Evolutionary conservation across 2,797 vertebrate species (phyloP), one percentile per base, ranked within the genome.

Genomic region (Selene dorsalis): DNA sequence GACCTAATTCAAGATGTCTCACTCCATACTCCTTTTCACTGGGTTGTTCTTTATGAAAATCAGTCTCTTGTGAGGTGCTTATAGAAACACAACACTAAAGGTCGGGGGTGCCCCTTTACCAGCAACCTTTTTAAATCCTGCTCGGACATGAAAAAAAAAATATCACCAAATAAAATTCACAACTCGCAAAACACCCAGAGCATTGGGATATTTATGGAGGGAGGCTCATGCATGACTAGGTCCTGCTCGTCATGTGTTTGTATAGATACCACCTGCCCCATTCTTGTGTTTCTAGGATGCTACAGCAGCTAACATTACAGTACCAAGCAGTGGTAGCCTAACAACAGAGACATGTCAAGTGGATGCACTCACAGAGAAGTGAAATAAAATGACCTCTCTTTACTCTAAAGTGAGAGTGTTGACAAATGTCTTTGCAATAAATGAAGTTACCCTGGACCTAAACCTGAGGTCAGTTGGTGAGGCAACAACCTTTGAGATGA

Each of bases 221-320:
- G 68, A 26, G 47, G 57, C 18, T 85, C 69, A 66, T 35, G 80
- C 89, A 64, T 67, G 87, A 77, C 62, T 47, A 50, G 48, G 65
- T 35, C 65, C 43, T 17, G 17, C 59, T 67, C 30, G 62, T 84
- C 80, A 82, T 82, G 60, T 87, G 88, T 92, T 91, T 90, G 78
- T 48, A 8, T 13, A 84, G 76, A 80, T 13, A 75, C 90, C 91
- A 92, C 80, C 92, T 91, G 90, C 74, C 82, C 39, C 88, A 80
- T 93, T 88, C 80, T 67, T 58, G 47, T 8, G 83, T 90, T 69
- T 84, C 90, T 68, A 78, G 84, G 88, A 86, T 53, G 87, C 75
- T 63, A 30, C 72, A 3, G 13, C 13, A 43, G 45, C 62, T 28
- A 50, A 79, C 56, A 62, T 69, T 24, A 67, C 1, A 1, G 1